A percentile compares a stretch with the other conserved stretches of the same genome.
Conservation (phyloP, 2,888 invertebrate species). For the Papilio gigon region DNA sequence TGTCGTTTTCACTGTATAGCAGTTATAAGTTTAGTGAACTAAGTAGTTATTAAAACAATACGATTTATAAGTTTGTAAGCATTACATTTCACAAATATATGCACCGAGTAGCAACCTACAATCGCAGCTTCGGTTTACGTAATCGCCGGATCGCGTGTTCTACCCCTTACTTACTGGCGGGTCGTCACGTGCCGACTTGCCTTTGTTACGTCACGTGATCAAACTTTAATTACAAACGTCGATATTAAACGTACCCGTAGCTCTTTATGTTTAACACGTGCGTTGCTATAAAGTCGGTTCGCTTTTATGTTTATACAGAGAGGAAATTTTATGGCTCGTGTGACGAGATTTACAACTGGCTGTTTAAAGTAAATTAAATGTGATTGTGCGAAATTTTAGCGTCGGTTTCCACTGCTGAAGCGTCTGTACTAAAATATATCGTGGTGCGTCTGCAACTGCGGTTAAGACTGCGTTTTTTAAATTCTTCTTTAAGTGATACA, state of each 20-base stretch:
- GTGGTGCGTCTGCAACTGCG: too few relatives aligned
- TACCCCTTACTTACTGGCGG: conserved; percentile 6
- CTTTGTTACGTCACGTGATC: conserved; percentile 46
- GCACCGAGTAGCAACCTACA: conserved; percentile 17
- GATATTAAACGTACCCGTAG: conserved; percentile 27
- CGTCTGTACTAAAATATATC: too few relatives aligned
- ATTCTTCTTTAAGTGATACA: too few relatives aligned
- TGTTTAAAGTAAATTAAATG: background rate
- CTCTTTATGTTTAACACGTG: conserved; percentile 23
- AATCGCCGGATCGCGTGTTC: conserved; percentile 49
- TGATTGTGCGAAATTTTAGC: background rate
- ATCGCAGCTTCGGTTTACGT: conserved; percentile 42
- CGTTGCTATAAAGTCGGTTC: conserved; percentile 9
- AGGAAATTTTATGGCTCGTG: conserved; percentile 13
- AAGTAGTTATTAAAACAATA: too few relatives aligned
- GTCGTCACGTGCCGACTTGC: conserved; percentile 40
- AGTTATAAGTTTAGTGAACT: too few relatives aligned
- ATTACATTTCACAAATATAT: background rate
- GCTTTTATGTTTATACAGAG: background rate
- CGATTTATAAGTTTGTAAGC: too few relatives aligned
- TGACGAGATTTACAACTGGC: conserved; percentile 6
- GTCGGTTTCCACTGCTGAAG: background rate
- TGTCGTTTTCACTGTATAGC: too few relatives aligned
- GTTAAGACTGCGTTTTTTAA: too few relatives aligned
- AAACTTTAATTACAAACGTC: conserved; percentile 47